A percentile compares a stretch with the other conserved stretches of the same genome.
phyloP scores from a whole-genome alignment of 1,140 invertebrate species.

The Ladona fulva region DNA sequence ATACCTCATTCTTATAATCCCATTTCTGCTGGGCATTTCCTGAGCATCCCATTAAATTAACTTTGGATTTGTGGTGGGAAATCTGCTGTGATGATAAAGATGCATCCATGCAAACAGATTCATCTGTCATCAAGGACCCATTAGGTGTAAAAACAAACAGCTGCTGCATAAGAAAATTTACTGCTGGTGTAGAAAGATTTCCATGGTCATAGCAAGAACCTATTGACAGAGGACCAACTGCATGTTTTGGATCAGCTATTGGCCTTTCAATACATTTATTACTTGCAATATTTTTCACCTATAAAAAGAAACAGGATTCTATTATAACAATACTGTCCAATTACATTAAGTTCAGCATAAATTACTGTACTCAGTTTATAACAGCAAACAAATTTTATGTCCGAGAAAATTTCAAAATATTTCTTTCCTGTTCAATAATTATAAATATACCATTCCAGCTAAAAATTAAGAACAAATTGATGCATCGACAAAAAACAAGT shows the following conservation, averaged over 20 bases:
- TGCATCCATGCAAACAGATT: constrained; percentile 59
- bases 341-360: too few species aligned
- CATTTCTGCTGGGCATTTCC: not conserved
- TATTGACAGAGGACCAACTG: constrained; percentile 51
- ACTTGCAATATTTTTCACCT: too few species aligned
- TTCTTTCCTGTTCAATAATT: too few species aligned
- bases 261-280: constrained; percentile 49
- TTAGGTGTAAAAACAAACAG: constrained; percentile 63
- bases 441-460: too few species aligned
- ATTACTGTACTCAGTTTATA: too few species aligned
- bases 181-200: constrained; percentile 14
- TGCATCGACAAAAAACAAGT: too few species aligned
- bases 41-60: not conserved
- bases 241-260: constrained; percentile 48
- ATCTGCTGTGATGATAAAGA: not conserved
- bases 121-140: constrained; percentile 60
- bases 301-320: too few species aligned
- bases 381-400: too few species aligned
- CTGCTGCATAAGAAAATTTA: constrained; percentile 47
- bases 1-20: not conserved
- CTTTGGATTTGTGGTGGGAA: not conserved
- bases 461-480: too few species aligned
- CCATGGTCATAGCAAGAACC: constrained; percentile 41
- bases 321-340: too few species aligned
- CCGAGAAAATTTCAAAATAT: too few species aligned